A percentile compares a stretch with the other conserved stretches of the same genome.
These are phyloP conservation scores for Diadromus collaris DNA, from an alignment of 2,888 invertebrate species.

Conservation along the genomic window DNA sequence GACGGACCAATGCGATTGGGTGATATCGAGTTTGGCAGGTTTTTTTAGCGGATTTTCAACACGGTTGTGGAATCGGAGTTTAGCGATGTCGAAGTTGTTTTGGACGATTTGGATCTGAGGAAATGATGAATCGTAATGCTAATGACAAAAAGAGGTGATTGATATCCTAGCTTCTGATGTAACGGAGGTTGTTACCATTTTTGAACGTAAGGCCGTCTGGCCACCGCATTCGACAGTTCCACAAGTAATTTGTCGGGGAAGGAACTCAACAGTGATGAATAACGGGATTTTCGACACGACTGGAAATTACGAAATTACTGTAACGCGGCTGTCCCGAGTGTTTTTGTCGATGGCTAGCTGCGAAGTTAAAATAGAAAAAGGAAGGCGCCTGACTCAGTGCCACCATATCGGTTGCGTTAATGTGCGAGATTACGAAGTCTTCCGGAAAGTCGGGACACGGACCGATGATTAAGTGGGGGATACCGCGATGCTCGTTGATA, in stretches of 20 bases:
- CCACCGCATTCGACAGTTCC: neutral
- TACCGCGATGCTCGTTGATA: constrained; percentile 18
- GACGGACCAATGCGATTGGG: neutral
- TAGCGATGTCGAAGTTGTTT: neutral
- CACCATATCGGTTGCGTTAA: neutral
- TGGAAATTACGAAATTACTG: neutral
- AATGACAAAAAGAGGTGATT: neutral
- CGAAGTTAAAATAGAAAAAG: neutral
- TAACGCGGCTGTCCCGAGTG: neutral
- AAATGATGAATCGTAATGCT: neutral
- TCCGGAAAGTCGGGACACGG: neutral
- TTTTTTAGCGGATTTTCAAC: neutral
- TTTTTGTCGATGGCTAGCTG: neutral
- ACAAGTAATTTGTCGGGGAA: constrained; percentile 1
- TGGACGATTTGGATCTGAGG: neutral
- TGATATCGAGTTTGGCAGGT: neutral
- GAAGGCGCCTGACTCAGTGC: neutral
- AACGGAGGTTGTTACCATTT: neutral
- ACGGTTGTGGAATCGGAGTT: neutral
- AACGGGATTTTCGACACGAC: neutral
- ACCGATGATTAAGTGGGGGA: constrained; percentile 31
- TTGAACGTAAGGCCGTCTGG: neutral
- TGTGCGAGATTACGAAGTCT: constrained; percentile 4
- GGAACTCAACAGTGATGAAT: neutral
- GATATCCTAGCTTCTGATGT: neutral